phyloP scores from a whole-genome alignment of 2,797 vertebrate genomes.

The Helostoma temminkii region DNA sequence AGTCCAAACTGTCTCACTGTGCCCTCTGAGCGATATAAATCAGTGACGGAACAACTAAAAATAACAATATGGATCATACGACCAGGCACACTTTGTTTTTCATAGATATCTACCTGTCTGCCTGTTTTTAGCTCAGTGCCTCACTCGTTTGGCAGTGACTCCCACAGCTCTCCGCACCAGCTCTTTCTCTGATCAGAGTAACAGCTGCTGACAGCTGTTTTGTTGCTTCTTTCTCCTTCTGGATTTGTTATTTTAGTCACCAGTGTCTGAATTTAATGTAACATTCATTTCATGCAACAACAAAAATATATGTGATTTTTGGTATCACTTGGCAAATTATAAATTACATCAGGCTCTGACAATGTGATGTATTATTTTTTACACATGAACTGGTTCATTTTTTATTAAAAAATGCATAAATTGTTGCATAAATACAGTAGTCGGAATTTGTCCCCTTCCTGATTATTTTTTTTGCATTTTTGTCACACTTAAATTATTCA shows the following conservation, averaged over 20 bases:
- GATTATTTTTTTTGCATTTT: no score
- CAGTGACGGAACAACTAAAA: conserved; percentile 63
- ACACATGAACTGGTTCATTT: background rate
- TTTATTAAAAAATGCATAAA: no score
- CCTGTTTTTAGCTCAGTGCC: conserved; percentile 57
- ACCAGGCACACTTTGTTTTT: conserved; percentile 59
- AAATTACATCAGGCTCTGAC: no score
- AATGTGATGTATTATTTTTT: no score
- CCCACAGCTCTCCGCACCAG: background rate
- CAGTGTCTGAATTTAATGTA: background rate
- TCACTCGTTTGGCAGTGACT: conserved; percentile 24
- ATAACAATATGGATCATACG: conserved; percentile 60
- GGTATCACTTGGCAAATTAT: no score
- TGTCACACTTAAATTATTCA: no score
- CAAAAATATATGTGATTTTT: background rate
- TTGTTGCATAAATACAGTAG: no score
- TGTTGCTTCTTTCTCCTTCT: background rate
- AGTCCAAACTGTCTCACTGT: conserved; percentile 15
- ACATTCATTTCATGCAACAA: background rate
- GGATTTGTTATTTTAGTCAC: background rate
- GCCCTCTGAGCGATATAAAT: conserved; percentile 25
- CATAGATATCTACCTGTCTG: conserved; percentile 38
- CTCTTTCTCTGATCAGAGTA: conserved; percentile 2
- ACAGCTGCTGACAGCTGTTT: conserved; percentile 16
- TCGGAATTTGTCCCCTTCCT: no score